Conservation (phyloP, 2,113 vertebrate species). For the Morone saxatilis region DNA sequence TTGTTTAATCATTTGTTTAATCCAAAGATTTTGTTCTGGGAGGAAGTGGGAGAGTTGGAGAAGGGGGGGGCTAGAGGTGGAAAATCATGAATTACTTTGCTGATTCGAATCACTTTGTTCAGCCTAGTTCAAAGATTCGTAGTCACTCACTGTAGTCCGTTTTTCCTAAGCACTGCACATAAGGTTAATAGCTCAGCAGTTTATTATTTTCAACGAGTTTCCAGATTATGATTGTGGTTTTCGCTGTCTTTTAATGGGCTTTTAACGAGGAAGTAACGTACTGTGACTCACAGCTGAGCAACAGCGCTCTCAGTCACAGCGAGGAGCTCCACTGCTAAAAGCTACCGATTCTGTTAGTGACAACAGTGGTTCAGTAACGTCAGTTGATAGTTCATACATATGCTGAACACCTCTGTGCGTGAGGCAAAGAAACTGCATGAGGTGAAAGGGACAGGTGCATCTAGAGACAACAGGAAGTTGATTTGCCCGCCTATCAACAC, state of each 20-base stretch:
- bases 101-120: no score
- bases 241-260: neutral
- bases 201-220: neutral
- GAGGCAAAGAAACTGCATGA: neutral
- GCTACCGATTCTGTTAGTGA: neutral
- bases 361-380: neutral
- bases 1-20: no score
- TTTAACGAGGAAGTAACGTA: neutral
- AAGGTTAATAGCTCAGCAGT: neutral
- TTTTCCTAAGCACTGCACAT: neutral
- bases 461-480: conserved; percentile 23
- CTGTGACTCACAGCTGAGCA: neutral
- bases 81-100: no score
- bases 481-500: conserved; percentile 23
- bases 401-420: neutral
- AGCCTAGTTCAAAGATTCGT: neutral
- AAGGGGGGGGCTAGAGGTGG: no score
- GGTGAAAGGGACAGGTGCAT: conserved; percentile 27
- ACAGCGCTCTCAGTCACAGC: neutral
- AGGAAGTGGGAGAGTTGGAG: no score
- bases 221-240: neutral
- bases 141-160: neutral
- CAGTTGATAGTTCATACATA: no score
- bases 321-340: neutral
- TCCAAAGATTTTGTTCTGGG: no score